Evolutionary conservation across 2,797 vertebrate genomes (phyloP).

Genomic region (Paramormyrops hopkinsi): DNA sequence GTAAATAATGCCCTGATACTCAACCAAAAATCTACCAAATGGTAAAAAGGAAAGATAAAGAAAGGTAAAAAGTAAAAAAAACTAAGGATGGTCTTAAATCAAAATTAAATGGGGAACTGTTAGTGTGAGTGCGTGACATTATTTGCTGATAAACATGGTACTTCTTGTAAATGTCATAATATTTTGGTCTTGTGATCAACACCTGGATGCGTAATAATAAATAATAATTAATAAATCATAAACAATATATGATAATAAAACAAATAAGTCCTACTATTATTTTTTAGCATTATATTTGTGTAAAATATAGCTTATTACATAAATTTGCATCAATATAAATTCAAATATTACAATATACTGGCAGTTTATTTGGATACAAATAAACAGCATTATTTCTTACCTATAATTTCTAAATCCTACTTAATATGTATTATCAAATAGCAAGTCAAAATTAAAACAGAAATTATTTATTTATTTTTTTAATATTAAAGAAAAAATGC

Average conservation of each 20-base stretch:
- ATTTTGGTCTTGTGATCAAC: background rate
- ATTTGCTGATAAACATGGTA: background rate
- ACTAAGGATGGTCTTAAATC: background rate
- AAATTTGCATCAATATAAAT: background rate
- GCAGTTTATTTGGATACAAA: background rate
- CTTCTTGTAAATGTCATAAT: background rate
- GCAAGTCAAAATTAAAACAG: background rate
- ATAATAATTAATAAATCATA: background rate
- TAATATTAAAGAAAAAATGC: background rate
- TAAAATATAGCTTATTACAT: background rate
- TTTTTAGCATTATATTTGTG: background rate
- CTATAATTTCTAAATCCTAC: background rate
- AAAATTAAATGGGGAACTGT: background rate
- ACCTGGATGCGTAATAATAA: background rate
- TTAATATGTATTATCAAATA: background rate
- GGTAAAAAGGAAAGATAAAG: background rate
- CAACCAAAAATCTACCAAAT: background rate
- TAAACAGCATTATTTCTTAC: background rate
- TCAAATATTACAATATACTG: background rate
- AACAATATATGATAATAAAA: background rate
- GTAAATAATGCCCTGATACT: background rate
- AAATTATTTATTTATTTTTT: background rate
- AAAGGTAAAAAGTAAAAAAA: background rate
- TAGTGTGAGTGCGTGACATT: background rate
- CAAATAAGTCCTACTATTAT: background rate